Evolutionary conservation across 2,888 invertebrate species (phyloP), one percentile per base, ranked within the genome.

Genomic region (Pteria penguin): DNA sequence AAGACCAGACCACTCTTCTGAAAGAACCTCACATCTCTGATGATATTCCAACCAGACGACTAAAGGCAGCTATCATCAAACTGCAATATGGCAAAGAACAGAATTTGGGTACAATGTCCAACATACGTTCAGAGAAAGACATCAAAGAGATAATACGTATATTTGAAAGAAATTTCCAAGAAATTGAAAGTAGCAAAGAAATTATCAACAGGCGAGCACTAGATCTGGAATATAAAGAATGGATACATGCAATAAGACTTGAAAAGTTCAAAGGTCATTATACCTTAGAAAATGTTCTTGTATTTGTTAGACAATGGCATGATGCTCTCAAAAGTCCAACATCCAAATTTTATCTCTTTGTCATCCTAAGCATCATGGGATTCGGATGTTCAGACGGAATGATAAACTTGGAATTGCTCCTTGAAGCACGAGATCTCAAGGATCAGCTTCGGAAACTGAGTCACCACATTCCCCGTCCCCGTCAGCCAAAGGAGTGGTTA

Each of bases 401-500:
- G 8, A 80, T 76, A 18, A 77, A 76, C 14, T 74, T 74, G 4
- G 72, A 72, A 33, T 55, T 54, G 24, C 60, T 83, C 22, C 26
- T 73, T 0, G 77, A 81, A 57, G 83, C 83, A 32, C 8, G 29
- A 4, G 58, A 79, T 18, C 45, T 73, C 3, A 78, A 73, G 52
- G 67, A 70, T 8, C 72, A 80, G n/a, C 26, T 83, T 8, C 54
- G 61, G 18, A 81, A 72, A 61, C 52, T 68, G 14, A 68, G 75
- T 8, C 75, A 65, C 18, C 75, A 32, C 4, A 66, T 81, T 14
- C 45, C 52, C 11, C 66, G 74, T 33, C 67, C 81, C 2, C 74
- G 70, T 67, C 65, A 77, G 18, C 83, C 83, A 18, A 57, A 77
- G 18, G 83, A 83, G 67, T 83, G 83, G 83, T 57, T 83, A 4